Evolutionary conservation across 2,113 vertebrate genomes (phyloP).

Genomic region (Micronycteris hirsuta): DNA sequence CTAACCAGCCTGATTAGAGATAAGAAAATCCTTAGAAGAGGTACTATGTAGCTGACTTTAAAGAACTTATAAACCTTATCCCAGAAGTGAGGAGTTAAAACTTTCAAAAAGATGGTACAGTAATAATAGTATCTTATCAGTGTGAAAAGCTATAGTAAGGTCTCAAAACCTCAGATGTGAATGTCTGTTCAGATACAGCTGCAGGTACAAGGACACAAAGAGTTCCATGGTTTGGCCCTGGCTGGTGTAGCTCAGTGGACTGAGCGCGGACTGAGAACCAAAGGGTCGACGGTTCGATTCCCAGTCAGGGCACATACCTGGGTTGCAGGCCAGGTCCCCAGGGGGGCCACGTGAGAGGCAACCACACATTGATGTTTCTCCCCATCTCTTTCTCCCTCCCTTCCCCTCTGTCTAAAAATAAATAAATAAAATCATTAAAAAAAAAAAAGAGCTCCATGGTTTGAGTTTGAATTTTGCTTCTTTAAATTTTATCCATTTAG

Average conservation of each 20-base stretch:
- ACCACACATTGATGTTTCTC: no score
- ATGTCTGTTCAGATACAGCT: not conserved
- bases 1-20: not conserved
- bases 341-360: no score
- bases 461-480: not conserved
- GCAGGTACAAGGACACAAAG: not conserved
- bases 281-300: no score
- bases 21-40: not conserved
- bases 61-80: not conserved
- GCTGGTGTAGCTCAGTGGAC: no score
- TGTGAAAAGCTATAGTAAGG: not conserved
- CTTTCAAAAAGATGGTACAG: not conserved
- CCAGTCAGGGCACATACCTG: no score
- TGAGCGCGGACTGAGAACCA: no score
- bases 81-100: not conserved
- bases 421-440: no score
- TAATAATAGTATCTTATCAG: not conserved
- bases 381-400: no score
- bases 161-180: not conserved
- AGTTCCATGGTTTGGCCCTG: not conserved
- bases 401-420: no score
- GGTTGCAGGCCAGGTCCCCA: no score
- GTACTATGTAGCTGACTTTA: not conserved
- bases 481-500: not conserved
- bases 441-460: not conserved